phyloP scores from a whole-genome alignment of 2,113 vertebrate genomes.

The Mola mola region DNA sequence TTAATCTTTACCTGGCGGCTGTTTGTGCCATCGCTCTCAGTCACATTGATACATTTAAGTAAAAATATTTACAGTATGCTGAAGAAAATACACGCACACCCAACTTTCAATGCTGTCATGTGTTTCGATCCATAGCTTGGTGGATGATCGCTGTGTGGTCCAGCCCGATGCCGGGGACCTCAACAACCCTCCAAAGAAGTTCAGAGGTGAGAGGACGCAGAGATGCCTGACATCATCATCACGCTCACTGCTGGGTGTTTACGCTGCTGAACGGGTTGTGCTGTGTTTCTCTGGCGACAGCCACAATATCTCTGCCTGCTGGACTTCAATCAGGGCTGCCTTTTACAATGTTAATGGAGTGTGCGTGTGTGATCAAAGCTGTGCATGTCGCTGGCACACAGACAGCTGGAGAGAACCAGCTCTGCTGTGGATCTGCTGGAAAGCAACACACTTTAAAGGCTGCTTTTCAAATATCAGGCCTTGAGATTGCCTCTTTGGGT shows the following conservation, averaged over 20 bases:
- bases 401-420: slow-evolving; percentile 24
- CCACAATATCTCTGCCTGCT: slow-evolving; percentile 48
- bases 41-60: no score
- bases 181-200: slow-evolving; percentile 98
- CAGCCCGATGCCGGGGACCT: slow-evolving; percentile 97
- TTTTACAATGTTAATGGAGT: slow-evolving; percentile 46
- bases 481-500: slow-evolving; percentile 49
- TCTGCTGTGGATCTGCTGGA: slow-evolving; percentile 25
- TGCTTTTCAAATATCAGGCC: slow-evolving; percentile 37
- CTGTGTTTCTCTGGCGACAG: slow-evolving; percentile 67
- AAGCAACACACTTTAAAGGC: slow-evolving; percentile 25
- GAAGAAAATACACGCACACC: not conserved
- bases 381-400: not conserved
- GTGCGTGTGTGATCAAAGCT: slow-evolving; percentile 2
- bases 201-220: slow-evolving; percentile 86
- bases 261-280: slow-evolving; percentile 61
- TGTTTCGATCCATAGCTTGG: slow-evolving; percentile 84
- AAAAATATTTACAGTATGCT: not conserved
- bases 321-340: slow-evolving; percentile 64
- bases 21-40: no score
- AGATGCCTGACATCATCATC: slow-evolving; percentile 25
- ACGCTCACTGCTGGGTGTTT: slow-evolving; percentile 51
- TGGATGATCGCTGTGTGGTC: slow-evolving; percentile 98
- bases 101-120: not conserved
- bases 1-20: no score